phyloP scores from a whole-genome alignment of 2,888 invertebrate species.

The Drosophila parthenogenetica region DNA sequence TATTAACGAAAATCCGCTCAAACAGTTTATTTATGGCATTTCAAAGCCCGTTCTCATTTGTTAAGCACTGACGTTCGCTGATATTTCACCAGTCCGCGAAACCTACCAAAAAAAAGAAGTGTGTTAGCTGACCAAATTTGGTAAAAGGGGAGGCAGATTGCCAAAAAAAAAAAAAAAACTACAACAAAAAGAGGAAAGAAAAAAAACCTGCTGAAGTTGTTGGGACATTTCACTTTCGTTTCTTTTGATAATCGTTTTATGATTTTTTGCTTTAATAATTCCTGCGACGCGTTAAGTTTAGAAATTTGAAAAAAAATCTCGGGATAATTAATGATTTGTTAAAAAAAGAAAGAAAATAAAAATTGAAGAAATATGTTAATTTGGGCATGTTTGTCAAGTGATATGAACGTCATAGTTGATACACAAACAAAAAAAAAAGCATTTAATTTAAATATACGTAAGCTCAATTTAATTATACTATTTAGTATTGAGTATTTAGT shows the following conservation, averaged over 20 bases:
- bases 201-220: slow-evolving; percentile 7
- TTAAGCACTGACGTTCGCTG: slow-evolving; percentile 14
- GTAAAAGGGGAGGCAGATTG: not conserved
- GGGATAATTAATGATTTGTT: slow-evolving; percentile 3
- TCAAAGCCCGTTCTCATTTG: slow-evolving; percentile 16
- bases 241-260: not conserved
- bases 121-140: slow-evolving; percentile 1
- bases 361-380: not conserved
- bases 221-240: slow-evolving; percentile 18
- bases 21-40: slow-evolving; percentile 65
- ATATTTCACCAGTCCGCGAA: slow-evolving; percentile 62
- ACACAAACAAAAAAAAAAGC: no score
- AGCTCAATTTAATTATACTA: slow-evolving; percentile 2
- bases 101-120: slow-evolving; percentile 8
- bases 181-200: not conserved
- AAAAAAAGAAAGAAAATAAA: no score
- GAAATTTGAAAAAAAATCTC: not conserved
- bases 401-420: slow-evolving; percentile 12
- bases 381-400: not conserved
- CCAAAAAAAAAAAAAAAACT: not conserved
- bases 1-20: slow-evolving; percentile 62
- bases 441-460: slow-evolving; percentile 11
- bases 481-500: not conserved
- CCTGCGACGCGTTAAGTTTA: not conserved
- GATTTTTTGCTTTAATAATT: no score